Evolutionary conservation across 2,888 invertebrate genomes (phyloP).

Genomic region (Clistopyga incitator): DNA sequence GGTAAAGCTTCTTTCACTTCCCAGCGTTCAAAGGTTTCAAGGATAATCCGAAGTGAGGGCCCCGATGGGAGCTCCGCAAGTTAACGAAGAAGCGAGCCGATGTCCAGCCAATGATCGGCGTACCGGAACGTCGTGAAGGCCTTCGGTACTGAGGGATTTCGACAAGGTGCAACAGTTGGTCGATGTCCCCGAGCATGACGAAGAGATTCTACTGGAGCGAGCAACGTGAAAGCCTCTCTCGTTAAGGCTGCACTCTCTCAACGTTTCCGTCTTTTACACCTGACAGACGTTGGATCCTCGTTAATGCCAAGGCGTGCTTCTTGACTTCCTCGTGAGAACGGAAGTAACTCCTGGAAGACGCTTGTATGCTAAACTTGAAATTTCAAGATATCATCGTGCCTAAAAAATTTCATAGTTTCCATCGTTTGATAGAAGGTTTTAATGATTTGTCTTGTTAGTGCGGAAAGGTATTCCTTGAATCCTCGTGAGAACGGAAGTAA

Average conservation of each 20-base stretch:
- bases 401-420: neutral
- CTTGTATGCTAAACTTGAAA: constrained; percentile 4
- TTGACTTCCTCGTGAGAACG: constrained; percentile 49
- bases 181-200: constrained; percentile 74
- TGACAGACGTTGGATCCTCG: constrained; percentile 65
- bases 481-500: no score
- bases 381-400: neutral
- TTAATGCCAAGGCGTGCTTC: neutral
- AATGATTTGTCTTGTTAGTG: neutral
- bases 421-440: neutral
- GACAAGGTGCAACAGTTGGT: constrained; percentile 79
- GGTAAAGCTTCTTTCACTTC: constrained; percentile 9
- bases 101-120: constrained; percentile 32
- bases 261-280: constrained; percentile 33
- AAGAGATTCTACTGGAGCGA: constrained; percentile 72
- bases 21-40: constrained; percentile 20
- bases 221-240: neutral
- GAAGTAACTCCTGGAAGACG: constrained; percentile 36
- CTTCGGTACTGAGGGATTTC: constrained; percentile 38
- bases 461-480: no score
- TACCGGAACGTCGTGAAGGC: constrained; percentile 50
- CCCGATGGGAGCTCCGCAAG: constrained; percentile 14
- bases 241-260: neutral
- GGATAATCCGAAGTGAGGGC: constrained; percentile 46
- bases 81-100: neutral